Percentiles rank a stretch among this genome's conserved stretches.
Conservation (phyloP, 64 coral and sea anemone genomes). For the Porites australiensis region DNA sequence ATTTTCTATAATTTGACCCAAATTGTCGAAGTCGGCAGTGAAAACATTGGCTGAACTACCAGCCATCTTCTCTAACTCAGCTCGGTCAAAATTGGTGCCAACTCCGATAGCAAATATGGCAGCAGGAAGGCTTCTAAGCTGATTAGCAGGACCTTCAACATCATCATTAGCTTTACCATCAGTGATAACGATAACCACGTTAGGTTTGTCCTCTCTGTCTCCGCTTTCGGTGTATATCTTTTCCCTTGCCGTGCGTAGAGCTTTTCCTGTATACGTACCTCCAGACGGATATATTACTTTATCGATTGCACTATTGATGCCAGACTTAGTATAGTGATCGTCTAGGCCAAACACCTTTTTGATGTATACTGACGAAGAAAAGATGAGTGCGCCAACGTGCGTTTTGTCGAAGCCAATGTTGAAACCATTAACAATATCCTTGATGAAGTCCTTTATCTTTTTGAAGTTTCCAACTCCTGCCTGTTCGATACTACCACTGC, state of each 20-base stretch:
- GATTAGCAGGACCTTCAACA: background rate
- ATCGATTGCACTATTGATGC: conserved; percentile 42
- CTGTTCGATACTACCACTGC: conserved; percentile 79
- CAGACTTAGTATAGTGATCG: background rate
- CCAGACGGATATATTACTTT: conserved; percentile 37
- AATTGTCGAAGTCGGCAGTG: conserved; percentile 53
- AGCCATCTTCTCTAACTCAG: conserved; percentile 36
- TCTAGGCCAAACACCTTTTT: conserved; percentile 30
- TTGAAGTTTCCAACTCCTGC: conserved; percentile 65
- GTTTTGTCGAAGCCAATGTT: conserved; percentile 53
- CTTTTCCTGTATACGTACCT: conserved; percentile 71
- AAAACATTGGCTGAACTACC: conserved; percentile 37
- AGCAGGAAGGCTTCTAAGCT: conserved; percentile 3
- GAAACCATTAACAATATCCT: conserved; percentile 54
- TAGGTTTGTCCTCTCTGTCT: conserved; percentile 58
- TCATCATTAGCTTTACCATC: conserved; percentile 60
- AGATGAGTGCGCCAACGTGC: conserved; percentile 77
- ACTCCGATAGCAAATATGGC: conserved; percentile 66
- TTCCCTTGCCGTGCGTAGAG: background rate
- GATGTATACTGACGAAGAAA: background rate
- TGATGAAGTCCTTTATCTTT: conserved; percentile 65
- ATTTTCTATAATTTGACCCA: conserved; percentile 48
- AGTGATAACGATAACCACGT: conserved; percentile 71
- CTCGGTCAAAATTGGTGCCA: conserved; percentile 8
- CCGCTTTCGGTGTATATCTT: background rate